phyloP scores from a whole-genome alignment of 64 coral and sea anemone genomes.

The Actinia equina region DNA sequence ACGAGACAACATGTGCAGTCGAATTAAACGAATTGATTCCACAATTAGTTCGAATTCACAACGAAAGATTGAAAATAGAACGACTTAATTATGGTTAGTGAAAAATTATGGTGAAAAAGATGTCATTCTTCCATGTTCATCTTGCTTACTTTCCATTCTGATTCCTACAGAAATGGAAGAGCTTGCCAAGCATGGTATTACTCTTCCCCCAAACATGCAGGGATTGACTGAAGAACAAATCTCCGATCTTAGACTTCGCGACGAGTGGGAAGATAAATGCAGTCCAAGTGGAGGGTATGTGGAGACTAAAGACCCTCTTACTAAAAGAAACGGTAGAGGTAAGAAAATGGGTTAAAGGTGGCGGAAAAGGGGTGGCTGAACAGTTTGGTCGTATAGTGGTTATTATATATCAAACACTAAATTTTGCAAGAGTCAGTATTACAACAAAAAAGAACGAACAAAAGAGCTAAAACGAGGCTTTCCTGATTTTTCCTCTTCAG shows the following conservation, averaged over 20 bases:
- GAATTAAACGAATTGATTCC: conserved; percentile 75
- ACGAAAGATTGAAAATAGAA: conserved; percentile 92
- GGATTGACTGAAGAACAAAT: conserved; percentile 94
- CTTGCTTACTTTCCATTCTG: not conserved
- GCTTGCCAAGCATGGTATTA: conserved; percentile 88
- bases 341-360: not conserved
- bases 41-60: conserved; percentile 78
- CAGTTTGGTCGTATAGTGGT: not conserved
- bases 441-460: no score
- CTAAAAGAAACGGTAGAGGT: conserved; percentile 91
- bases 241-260: conserved; percentile 75
- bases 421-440: no score
- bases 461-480: no score
- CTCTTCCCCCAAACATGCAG: conserved; percentile 92
- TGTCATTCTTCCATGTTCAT: not conserved
- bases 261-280: conserved; percentile 95
- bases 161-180: conserved; percentile 81
- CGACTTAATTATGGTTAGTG: conserved; percentile 86
- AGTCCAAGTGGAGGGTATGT: conserved; percentile 76
- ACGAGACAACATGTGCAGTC: conserved; percentile 81
- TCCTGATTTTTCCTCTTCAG: no score
- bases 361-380: not conserved
- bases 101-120: not conserved
- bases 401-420: no score
- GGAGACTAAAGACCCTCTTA: conserved; percentile 78